A percentile compares a stretch with the other conserved stretches of the same genome.
Conservation (phyloP, 2,113 vertebrate species). For the Trogon melanurus region DNA sequence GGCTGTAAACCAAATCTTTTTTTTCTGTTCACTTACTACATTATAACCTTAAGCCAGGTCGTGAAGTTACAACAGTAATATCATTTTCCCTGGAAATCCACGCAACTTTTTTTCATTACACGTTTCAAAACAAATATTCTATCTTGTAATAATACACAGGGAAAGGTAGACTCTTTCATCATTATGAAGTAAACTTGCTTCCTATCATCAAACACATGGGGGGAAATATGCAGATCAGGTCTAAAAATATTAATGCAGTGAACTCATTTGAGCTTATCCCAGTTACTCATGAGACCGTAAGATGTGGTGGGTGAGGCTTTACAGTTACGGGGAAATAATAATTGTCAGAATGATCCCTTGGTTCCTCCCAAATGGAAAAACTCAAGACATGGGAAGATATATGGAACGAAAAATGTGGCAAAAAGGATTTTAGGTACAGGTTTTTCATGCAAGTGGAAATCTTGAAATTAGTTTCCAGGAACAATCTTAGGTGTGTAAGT, state of each 20-base stretch:
- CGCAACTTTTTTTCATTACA: background rate
- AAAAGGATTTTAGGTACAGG: background rate
- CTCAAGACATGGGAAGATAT: background rate
- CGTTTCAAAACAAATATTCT: background rate
- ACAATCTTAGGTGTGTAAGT: background rate
- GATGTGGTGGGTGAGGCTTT: background rate
- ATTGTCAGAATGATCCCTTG: background rate
- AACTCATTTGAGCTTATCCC: slow-evolving; percentile 8
- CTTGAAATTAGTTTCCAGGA: background rate
- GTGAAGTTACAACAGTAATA: background rate
- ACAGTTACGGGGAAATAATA: background rate
- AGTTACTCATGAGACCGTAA: background rate
- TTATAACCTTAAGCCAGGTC: background rate
- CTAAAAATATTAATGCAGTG: slow-evolving; percentile 12
- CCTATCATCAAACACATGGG: background rate
- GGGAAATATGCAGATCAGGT: background rate
- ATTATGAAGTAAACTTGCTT: background rate
- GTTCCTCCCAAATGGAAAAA: background rate
- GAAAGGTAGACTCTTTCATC: slow-evolving; percentile 1
- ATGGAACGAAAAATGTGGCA: background rate
- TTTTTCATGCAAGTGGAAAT: background rate
- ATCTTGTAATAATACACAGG: background rate
- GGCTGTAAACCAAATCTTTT: background rate
- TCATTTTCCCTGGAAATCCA: background rate
- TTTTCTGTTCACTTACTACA: background rate